Conservation (phyloP, 2,113 vertebrate species). For the Mesocricetus auratus region DNA sequence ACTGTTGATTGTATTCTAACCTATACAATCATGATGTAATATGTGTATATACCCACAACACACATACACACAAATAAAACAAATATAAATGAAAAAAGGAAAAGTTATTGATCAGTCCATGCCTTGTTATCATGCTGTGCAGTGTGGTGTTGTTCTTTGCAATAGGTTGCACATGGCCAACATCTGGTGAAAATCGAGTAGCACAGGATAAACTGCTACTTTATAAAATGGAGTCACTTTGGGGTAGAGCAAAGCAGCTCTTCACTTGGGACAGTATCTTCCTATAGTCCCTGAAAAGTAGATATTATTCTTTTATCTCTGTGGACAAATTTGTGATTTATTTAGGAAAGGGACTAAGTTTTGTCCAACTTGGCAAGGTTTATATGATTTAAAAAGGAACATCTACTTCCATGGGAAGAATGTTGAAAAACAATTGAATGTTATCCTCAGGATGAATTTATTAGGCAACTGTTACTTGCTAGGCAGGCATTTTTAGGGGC, state of each 20-base stretch:
- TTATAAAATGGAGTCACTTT: not conserved
- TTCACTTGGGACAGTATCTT: not conserved
- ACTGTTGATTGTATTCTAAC: not conserved
- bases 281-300: not conserved
- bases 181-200: not conserved
- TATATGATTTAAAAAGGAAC: not conserved
- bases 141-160: not conserved
- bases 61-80: not conserved
- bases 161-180: too few species aligned
- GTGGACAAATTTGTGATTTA: not conserved
- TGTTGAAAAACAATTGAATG: not conserved
- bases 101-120: not conserved
- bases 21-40: not conserved
- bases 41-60: not conserved
- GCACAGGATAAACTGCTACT: not conserved
- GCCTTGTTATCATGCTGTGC: too few species aligned
- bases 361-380: not conserved
- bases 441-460: not conserved
- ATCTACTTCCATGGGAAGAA: not conserved
- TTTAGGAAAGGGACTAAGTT: not conserved
- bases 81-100: not conserved
- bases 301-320: not conserved
- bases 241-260: not conserved
- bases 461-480: not conserved
- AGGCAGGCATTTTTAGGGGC: not conserved